phyloP scores from a whole-genome alignment of 2,113 vertebrate species.

The Laticauda laticaudata region DNA sequence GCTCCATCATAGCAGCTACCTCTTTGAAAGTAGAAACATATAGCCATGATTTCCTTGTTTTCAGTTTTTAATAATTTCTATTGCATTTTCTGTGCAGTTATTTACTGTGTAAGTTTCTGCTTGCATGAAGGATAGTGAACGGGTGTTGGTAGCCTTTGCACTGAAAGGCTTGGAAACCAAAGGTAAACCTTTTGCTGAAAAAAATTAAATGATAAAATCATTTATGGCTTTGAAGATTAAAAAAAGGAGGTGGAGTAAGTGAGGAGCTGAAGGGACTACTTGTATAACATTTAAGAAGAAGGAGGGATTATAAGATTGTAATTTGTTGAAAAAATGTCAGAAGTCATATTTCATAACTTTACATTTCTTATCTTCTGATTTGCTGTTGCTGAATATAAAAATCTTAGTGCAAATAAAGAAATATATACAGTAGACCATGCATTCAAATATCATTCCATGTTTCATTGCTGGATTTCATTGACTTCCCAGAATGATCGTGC shows the following conservation, averaged over 20 bases:
- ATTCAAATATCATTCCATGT: not conserved
- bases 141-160: not conserved
- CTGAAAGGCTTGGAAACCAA: not conserved
- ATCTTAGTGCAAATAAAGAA: not conserved
- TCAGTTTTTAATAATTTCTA: not conserved
- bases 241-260: not conserved
- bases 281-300: not conserved
- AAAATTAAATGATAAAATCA: not conserved
- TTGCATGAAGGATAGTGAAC: not conserved
- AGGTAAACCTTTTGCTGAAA: not conserved
- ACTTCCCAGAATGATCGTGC: not conserved
- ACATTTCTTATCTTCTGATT: not conserved
- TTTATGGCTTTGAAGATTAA: not conserved
- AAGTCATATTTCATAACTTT: not conserved
- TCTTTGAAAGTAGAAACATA: not conserved
- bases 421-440: not conserved
- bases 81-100: not conserved
- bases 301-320: not conserved
- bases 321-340: not conserved
- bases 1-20: not conserved
- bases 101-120: not conserved
- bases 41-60: not conserved
- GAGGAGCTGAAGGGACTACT: not conserved
- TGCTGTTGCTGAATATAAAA: not conserved
- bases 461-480: not conserved